phyloP scores from a whole-genome alignment of 1,140 invertebrate species.

The Aradophagus sp. region DNA sequence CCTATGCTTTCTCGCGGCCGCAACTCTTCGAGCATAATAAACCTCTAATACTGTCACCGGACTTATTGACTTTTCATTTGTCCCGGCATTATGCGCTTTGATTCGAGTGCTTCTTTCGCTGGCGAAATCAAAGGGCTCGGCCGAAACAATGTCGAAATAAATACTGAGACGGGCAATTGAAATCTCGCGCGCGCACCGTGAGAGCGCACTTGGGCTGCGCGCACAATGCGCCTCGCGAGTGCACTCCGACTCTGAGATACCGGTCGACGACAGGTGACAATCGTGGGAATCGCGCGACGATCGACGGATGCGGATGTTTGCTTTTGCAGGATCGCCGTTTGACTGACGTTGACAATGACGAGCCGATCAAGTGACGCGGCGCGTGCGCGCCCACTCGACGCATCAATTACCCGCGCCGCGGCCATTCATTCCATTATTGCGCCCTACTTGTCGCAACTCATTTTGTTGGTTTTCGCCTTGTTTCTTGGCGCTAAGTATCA shows the following conservation, averaged over 20 bases:
- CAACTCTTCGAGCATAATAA: conserved; percentile 68
- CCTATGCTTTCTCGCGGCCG: conserved; percentile 64
- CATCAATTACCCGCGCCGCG: conserved; percentile 24
- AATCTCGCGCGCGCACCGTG: conserved; percentile 24
- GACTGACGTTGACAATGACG: conserved; percentile 54
- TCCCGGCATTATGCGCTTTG: conserved; percentile 54
- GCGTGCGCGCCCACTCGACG: conserved; percentile 39
- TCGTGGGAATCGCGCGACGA: conserved; percentile 46
- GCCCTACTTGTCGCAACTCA: background rate
- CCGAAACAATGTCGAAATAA: conserved; percentile 50
- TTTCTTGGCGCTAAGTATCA: conserved; percentile 10
- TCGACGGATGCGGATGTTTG: conserved; percentile 42
- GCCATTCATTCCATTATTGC: conserved; percentile 9
- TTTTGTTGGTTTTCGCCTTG: conserved; percentile 19
- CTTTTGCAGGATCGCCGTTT: conserved; percentile 21
- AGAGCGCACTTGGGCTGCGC: conserved; percentile 27
- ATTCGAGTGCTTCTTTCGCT: conserved; percentile 60
- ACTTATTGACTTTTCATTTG: conserved; percentile 71
- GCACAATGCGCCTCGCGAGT: conserved; percentile 37
- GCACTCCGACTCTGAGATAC: conserved; percentile 44
- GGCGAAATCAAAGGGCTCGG: conserved; percentile 19
- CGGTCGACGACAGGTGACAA: conserved; percentile 48
- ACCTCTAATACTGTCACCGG: conserved; percentile 70
- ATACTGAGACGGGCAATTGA: conserved; percentile 40
- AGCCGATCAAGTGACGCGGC: conserved; percentile 49